Evolutionary conservation across 1,140 invertebrate species (phyloP).

Genomic region (Lordiphosa mommai): DNA sequence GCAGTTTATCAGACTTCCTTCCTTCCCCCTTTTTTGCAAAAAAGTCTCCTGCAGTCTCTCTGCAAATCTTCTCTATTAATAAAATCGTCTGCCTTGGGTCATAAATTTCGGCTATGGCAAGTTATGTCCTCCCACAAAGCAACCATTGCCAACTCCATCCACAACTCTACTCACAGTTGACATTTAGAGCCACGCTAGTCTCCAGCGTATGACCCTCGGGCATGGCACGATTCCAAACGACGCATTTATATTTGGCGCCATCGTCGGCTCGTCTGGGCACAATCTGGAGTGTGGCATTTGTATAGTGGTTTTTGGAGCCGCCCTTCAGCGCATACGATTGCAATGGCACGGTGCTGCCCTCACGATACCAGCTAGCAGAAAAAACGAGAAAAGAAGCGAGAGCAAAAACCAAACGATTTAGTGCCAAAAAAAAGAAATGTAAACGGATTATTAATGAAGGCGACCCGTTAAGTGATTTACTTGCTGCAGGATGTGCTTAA

Average conservation of each 20-base stretch:
- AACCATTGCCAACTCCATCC: neutral
- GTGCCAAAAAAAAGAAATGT: conserved; percentile 59
- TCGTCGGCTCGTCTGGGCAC: conserved; percentile 91
- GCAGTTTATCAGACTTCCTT: no score
- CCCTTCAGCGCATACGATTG: conserved; percentile 85
- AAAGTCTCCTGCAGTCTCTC: no score
- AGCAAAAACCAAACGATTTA: conserved; percentile 49
- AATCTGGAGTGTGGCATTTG: conserved; percentile 87
- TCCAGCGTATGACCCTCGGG: conserved; percentile 89
- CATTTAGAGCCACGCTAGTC: conserved; percentile 88
- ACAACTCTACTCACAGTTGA: conserved; percentile 89
- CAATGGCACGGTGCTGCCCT: conserved; percentile 84
- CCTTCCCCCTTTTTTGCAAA: no score
- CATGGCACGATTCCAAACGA: conserved; percentile 93
- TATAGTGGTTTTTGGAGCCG: conserved; percentile 85
- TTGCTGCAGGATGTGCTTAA: conserved; percentile 53
- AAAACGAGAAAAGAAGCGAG: conserved; percentile 16
- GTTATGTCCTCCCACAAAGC: neutral
- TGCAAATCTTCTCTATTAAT: no score
- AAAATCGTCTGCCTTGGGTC: no score
- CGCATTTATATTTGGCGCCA: conserved; percentile 89
- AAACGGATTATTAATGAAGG: conserved; percentile 73
- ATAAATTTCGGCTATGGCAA: neutral
- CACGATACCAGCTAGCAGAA: conserved; percentile 84
- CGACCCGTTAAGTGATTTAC: conserved; percentile 72